A percentile compares a stretch with the other conserved stretches of the same genome.
Evolutionary conservation across 2,888 invertebrate species (phyloP).

Genomic region (Gari tellinella): DNA sequence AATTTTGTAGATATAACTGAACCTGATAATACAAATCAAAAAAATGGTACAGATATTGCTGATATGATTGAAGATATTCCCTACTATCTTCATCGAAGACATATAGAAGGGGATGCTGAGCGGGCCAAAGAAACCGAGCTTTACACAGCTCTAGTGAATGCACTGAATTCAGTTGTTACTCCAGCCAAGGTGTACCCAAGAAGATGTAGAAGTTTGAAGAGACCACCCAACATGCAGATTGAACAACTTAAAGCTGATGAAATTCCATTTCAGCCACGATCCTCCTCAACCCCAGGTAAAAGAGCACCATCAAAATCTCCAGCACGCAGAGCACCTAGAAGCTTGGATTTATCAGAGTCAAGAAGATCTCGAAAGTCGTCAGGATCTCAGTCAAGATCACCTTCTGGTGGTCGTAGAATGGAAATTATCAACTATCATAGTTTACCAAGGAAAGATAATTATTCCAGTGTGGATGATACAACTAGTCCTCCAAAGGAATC

Average conservation of each 20-base stretch:
- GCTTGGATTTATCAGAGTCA: slow-evolving; percentile 30
- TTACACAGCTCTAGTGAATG: slow-evolving; percentile 59
- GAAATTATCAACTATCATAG: slow-evolving; percentile 75
- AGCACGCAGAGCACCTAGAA: slow-evolving; percentile 36
- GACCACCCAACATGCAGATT: slow-evolving; percentile 67
- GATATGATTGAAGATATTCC: slow-evolving; percentile 82
- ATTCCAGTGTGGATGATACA: slow-evolving; percentile 83
- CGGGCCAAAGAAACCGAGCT: slow-evolving; percentile 57
- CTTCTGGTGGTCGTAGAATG: slow-evolving; percentile 71
- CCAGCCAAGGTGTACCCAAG: slow-evolving; percentile 22
- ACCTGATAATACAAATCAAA: slow-evolving; percentile 3
- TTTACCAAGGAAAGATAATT: slow-evolving; percentile 81
- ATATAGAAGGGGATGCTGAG: slow-evolving; percentile 56
- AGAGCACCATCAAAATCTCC: slow-evolving; percentile 56
- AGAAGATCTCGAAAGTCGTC: slow-evolving; percentile 40
- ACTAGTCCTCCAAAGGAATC: slow-evolving; percentile 79
- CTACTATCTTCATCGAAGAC: slow-evolving; percentile 71
- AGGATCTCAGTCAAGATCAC: slow-evolving; percentile 68
- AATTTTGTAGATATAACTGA: background rate
- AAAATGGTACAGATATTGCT: slow-evolving; percentile 10
- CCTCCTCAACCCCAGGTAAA: slow-evolving; percentile 43
- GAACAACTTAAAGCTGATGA: slow-evolving; percentile 67
- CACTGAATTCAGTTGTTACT: slow-evolving; percentile 35
- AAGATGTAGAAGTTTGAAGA: slow-evolving; percentile 59
- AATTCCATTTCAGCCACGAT: slow-evolving; percentile 54